These are phyloP conservation scores for Lithophane socia DNA, from an alignment of 2,888 invertebrate species.

Conservation along the genomic window DNA sequence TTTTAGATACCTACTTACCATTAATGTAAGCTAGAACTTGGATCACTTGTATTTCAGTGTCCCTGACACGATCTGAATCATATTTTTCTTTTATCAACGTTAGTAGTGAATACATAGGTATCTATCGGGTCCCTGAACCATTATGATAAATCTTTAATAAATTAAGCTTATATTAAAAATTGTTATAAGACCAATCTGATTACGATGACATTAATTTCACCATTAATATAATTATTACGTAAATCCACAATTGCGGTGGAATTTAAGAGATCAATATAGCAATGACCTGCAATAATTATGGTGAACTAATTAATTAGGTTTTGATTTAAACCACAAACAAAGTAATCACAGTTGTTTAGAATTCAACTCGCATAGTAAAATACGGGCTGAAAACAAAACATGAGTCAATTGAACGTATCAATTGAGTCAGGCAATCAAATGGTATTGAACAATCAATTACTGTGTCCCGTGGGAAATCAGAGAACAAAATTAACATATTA, in stretches of 20 bases:
- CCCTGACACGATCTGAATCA: background rate
- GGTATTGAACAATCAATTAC: conserved; percentile 31
- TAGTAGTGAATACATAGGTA: background rate
- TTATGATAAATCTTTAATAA: background rate
- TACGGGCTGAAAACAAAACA: conserved; percentile 35
- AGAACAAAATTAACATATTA: background rate
- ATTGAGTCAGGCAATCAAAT: conserved; percentile 21
- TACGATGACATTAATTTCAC: background rate
- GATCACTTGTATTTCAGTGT: background rate
- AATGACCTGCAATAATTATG: background rate
- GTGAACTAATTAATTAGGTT: background rate
- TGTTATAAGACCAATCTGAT: background rate
- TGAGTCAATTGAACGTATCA: conserved; percentile 31
- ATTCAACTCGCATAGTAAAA: conserved; percentile 18
- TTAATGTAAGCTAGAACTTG: background rate
- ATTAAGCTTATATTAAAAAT: background rate
- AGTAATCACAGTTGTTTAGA: conserved; percentile 28
- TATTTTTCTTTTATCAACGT: background rate
- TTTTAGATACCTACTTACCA: background rate
- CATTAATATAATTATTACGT: background rate
- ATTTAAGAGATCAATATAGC: background rate
- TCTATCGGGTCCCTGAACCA: too few relatives aligned
- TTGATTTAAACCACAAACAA: conserved; percentile 26
- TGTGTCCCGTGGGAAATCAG: conserved; percentile 20
- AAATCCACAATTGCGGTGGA: background rate